Conservation (phyloP, 2,797 vertebrate genomes). For the Schizothorax lantsangensis region DNA sequence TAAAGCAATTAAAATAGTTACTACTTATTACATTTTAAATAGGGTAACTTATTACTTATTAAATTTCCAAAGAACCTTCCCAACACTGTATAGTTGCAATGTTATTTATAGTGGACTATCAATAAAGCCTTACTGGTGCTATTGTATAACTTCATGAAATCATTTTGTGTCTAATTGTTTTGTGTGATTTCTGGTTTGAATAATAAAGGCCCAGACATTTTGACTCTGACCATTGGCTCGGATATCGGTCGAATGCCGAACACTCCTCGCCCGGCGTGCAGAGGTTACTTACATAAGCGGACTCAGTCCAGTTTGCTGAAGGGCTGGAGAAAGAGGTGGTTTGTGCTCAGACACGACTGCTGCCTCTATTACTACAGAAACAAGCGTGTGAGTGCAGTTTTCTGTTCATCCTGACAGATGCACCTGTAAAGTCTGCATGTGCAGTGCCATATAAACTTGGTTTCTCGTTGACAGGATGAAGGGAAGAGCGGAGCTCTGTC, state of each 20-base stretch:
- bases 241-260: slow-evolving; percentile 88
- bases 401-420: background rate
- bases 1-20: too few species aligned
- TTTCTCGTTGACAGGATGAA: slow-evolving; percentile 82
- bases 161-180: background rate
- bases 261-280: slow-evolving; percentile 85
- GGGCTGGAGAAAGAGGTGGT: slow-evolving; percentile 95
- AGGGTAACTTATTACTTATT: too few species aligned
- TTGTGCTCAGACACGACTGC: slow-evolving; percentile 88
- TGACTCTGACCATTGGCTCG: slow-evolving; percentile 88
- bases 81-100: background rate
- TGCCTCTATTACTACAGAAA: slow-evolving; percentile 89
- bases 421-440: background rate
- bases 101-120: background rate
- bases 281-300: slow-evolving; percentile 89
- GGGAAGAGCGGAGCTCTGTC: slow-evolving; percentile 82
- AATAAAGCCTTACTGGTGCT: background rate
- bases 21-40: too few species aligned
- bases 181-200: background rate
- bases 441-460: background rate
- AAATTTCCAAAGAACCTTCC: background rate
- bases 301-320: slow-evolving; percentile 87
- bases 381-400: slow-evolving; percentile 81
- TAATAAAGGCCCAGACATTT: slow-evolving; percentile 83
- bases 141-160: background rate